Evolutionary conservation across 2,797 vertebrate genomes (phyloP).

Genomic region (Falco concolor): DNA sequence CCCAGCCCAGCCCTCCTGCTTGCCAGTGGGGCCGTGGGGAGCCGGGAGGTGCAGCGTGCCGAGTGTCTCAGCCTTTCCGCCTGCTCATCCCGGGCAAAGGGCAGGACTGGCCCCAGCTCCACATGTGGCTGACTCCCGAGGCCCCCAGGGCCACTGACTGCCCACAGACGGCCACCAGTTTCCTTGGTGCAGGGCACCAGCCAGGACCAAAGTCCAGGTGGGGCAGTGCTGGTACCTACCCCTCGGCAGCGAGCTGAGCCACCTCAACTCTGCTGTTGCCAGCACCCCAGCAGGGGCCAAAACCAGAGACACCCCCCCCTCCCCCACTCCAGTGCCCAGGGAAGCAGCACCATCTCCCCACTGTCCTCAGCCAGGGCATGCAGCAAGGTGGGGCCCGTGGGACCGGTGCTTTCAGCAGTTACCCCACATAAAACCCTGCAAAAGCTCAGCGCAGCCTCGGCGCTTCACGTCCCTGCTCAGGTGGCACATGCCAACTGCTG

Average conservation of each 20-base stretch:
- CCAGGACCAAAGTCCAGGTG: conserved; percentile 4
- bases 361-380: fast-evolving
- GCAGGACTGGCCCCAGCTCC: neutral
- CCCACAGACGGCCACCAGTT: neutral
- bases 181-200: neutral
- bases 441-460: neutral
- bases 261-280: neutral
- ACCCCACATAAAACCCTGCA: neutral
- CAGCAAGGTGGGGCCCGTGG: neutral
- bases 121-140: fast-evolving
- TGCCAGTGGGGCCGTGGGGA: fast-evolving
- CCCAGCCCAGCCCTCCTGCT: no score
- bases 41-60: neutral
- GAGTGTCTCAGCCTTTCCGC: neutral
- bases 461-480: fast-evolving
- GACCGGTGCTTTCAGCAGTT: neutral
- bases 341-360: neutral
- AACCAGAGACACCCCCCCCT: fast-evolving
- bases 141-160: neutral
- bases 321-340: fast-evolving
- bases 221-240: neutral
- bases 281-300: neutral
- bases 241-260: neutral
- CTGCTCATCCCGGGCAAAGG: fast-evolving
- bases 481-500: neutral